Conservation (phyloP, 1,140 invertebrate species). For the Halictus rubicundus region DNA sequence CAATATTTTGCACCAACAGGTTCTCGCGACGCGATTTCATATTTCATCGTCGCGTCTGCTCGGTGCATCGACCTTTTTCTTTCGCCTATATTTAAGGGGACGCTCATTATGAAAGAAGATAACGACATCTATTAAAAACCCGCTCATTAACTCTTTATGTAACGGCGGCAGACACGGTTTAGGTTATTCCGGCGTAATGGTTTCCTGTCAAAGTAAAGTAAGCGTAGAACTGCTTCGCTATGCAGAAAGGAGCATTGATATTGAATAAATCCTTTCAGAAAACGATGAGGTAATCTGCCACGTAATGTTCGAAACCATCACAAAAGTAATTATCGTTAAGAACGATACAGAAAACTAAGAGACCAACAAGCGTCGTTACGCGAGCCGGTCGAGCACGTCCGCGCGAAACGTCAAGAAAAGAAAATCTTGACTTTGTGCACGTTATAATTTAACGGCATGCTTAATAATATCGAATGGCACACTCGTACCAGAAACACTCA, state of each 20-base stretch:
- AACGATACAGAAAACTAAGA: no score
- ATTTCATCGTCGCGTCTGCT: background rate
- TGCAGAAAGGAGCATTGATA: background rate
- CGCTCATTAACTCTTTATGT: conserved; percentile 17
- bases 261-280: background rate
- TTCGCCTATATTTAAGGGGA: background rate
- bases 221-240: background rate
- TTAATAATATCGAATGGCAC: no score
- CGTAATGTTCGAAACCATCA: background rate
- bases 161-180: conserved; percentile 3
- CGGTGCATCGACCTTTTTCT: background rate
- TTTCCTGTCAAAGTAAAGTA: conserved; percentile 7
- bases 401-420: no score
- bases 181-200: conserved; percentile 13
- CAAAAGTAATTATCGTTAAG: background rate
- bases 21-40: no score
- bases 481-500: no score
- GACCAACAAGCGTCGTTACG: background rate
- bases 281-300: background rate
- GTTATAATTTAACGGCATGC: no score
- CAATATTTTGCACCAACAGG: no score
- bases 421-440: no score
- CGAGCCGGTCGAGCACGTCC: no score
- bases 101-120: conserved; percentile 22
- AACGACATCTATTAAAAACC: conserved; percentile 19